phyloP scores from a whole-genome alignment of 2,888 invertebrate genomes.

The Neria commutata region DNA sequence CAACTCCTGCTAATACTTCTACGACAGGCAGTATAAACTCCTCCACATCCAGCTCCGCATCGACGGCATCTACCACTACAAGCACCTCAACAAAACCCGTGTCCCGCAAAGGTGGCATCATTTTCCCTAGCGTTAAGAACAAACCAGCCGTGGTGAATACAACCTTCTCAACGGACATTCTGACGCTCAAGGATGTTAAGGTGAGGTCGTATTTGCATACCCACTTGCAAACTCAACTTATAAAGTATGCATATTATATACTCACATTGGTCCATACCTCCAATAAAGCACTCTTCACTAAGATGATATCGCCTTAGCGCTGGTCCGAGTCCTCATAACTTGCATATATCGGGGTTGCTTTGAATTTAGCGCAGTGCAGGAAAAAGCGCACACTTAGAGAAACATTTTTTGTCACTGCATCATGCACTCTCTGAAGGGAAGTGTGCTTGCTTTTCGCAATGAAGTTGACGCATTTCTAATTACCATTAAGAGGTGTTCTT shows the following conservation, averaged over 20 bases:
- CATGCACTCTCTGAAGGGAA: no score
- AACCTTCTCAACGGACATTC: conserved; percentile 78
- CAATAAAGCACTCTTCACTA: background rate
- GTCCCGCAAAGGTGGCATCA: conserved; percentile 79
- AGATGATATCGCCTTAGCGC: background rate
- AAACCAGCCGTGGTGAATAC: conserved; percentile 87
- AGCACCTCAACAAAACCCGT: conserved; percentile 57
- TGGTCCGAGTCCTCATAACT: no score
- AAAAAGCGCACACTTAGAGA: no score
- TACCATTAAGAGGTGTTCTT: no score
- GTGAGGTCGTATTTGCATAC: conserved; percentile 65
- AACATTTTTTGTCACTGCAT: no score
- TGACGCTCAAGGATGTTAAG: conserved; percentile 82
- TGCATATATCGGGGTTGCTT: no score
- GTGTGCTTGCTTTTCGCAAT: no score
- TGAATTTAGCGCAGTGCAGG: no score
- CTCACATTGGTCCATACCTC: background rate
- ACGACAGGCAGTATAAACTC: conserved; percentile 23
- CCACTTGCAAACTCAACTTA: background rate
- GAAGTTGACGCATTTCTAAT: no score
- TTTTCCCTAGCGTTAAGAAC: conserved; percentile 90
- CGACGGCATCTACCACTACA: conserved; percentile 36
- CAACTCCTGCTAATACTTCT: conserved; percentile 13
- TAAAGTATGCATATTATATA: conserved; percentile 1
- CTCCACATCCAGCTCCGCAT: conserved; percentile 33